Evolutionary conservation across 2,113 vertebrate genomes (phyloP), one percentile per base, ranked within the genome.

Genomic region (Scomber japonicus): DNA sequence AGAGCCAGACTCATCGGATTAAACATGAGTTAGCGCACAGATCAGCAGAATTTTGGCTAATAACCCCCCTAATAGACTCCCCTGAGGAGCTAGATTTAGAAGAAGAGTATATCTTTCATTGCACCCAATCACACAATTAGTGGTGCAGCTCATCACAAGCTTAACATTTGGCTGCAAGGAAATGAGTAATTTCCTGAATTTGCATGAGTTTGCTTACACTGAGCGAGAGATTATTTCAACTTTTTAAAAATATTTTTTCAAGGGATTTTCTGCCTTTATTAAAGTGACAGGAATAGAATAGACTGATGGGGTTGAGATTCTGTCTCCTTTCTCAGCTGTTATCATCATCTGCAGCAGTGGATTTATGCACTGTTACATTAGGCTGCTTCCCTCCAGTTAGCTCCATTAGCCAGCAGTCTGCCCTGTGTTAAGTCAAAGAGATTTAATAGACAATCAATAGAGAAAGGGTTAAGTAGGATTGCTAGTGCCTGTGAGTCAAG

Each of bases 381-480:
- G 69, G 67, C 78, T 65, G 61, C 71, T 73, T 78, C n/a, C 15
- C 45, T 46, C n/a, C 53, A 59, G 55, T 74, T 74, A 55, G 75
- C 68, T 74, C 84, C 87, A 89, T 88, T 84, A 88, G 85, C 78
- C 19, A 12, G 30, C 55, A 50, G 55, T 19, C 40, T 27, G 65
- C 19, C 65, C 51, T 24, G 51, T 30, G 68, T 76, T 70, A 70
- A 78, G 40, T 81, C 82, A 66, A 19, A 78, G 48, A 60, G 35
- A 71, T 78, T 72, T 75, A 88, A 78, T 81, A 73, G 67, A 59
- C n/a, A 71, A 78, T 89, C 83, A 74, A 79, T 85, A 79, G 30
- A 1, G 30, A 71, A 60, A 51, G 27, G 67, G 59, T 83, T 62
- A 76, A 83, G 46, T 15, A 51, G 71, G 35, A 74, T 57, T 63